A percentile compares a stretch with the other conserved stretches of the same genome.
Evolutionary conservation across 2,113 vertebrate species (phyloP).

Genomic region (Melanostigma gelatinosum): DNA sequence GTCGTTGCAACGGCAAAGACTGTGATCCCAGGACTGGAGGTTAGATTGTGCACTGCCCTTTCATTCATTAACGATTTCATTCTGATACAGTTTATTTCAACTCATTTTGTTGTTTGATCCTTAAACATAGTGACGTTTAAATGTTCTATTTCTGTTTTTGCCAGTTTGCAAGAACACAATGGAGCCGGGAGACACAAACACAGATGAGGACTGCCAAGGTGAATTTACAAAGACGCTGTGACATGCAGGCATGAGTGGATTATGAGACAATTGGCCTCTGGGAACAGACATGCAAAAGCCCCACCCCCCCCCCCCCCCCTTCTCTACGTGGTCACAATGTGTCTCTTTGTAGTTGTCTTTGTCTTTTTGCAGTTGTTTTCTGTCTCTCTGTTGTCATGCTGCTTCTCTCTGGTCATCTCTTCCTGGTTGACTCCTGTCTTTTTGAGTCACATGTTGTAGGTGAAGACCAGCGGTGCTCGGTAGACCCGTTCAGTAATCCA

Average conservation of each 20-base stretch:
- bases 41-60: constrained; percentile 59
- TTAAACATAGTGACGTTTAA: neutral
- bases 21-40: constrained; percentile 93
- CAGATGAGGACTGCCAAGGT: constrained; percentile 88
- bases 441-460: neutral
- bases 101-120: neutral
- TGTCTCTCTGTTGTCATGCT: no score
- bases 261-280: neutral
- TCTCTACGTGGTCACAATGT: no score
- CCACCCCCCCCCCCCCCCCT: neutral
- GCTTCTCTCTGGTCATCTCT: neutral
- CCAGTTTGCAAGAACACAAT: constrained; percentile 89
- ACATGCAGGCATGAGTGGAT: neutral
- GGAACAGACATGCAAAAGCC: neutral
- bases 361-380: no score
- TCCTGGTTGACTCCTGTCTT: neutral
- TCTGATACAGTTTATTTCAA: neutral
- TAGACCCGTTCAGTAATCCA: neutral
- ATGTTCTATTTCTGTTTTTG: constrained; percentile 20
- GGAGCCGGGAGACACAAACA: constrained; percentile 89
- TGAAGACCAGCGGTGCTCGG: neutral
- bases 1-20: constrained; percentile 87
- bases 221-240: constrained; percentile 44
- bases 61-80: neutral
- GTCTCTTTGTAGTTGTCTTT: no score